Evolutionary conservation across 2,113 vertebrate species (phyloP).

Genomic region (Phrynosoma blainvillii): DNA sequence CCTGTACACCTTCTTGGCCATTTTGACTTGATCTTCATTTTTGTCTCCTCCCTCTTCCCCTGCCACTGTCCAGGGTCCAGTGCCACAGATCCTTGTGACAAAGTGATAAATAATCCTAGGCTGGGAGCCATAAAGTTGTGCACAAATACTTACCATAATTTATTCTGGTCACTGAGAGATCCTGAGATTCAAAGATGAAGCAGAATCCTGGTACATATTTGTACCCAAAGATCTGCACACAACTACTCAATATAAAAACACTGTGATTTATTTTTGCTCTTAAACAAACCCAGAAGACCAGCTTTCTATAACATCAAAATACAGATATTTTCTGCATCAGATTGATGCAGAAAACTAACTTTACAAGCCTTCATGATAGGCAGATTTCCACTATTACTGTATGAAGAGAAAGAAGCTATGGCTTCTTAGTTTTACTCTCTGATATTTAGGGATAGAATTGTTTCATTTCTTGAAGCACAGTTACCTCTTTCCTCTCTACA

Average conservation of each 20-base stretch:
- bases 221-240: not conserved
- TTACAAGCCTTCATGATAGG: not conserved
- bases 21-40: not conserved
- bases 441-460: rapidly evolving
- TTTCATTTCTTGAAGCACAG: not conserved
- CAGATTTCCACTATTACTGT: not conserved
- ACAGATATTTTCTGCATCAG: not conserved
- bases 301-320: not conserved
- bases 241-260: not conserved
- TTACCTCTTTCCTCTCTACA: conserved; percentile 88
- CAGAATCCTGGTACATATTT: not conserved
- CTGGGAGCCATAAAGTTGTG: not conserved
- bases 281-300: not conserved
- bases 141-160: not conserved
- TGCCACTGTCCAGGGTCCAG: not conserved
- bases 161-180: not conserved
- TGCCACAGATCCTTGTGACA: no score
- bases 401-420: not conserved
- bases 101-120: no score
- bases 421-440: not conserved
- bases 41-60: not conserved
- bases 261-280: rapidly evolving
- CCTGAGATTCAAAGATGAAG: not conserved
- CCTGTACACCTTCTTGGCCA: not conserved
- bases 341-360: not conserved